These are phyloP conservation scores for Lumbricus terrestris DNA, from an alignment of 2,888 invertebrate species.

Conservation along the genomic window DNA sequence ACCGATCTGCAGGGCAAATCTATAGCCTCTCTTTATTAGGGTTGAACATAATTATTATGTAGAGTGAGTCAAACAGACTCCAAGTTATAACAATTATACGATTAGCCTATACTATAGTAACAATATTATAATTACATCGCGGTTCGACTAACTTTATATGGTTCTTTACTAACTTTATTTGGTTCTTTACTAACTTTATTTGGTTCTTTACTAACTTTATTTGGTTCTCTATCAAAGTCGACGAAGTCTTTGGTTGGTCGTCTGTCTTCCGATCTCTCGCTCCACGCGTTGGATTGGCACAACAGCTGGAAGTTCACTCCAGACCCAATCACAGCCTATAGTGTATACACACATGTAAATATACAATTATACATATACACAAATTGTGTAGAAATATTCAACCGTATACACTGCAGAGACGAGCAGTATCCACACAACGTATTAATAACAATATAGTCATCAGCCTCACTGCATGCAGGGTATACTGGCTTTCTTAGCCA, in stretches of 20 bases:
- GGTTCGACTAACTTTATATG: too few relatives aligned
- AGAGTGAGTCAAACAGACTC: too few relatives aligned
- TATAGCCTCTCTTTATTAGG: too few relatives aligned
- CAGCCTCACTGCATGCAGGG: background rate
- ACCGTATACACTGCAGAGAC: background rate
- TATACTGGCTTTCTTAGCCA: too few relatives aligned
- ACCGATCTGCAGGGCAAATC: too few relatives aligned
- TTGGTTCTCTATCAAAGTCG: conserved; percentile 92
- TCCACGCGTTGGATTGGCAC: conserved; percentile 64
- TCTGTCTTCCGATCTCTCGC: conserved; percentile 53
- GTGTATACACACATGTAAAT: too few relatives aligned
- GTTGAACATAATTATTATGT: too few relatives aligned
- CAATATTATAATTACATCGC: too few relatives aligned
- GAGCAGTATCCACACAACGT: too few relatives aligned
- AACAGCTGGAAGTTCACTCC: conserved; percentile 91
- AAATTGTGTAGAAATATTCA: background rate
- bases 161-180: conserved; percentile 47
- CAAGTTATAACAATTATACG: too few relatives aligned
- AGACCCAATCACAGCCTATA: conserved; percentile 81
- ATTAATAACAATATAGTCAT: background rate
- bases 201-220: conserved; percentile 69
- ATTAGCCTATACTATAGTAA: too few relatives aligned
- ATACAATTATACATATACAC: too few relatives aligned
- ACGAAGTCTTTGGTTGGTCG: conserved; percentile 53
- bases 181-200: conserved; percentile 31